Conservation (phyloP, 2,797 vertebrate species). For the Betta splendens region DNA sequence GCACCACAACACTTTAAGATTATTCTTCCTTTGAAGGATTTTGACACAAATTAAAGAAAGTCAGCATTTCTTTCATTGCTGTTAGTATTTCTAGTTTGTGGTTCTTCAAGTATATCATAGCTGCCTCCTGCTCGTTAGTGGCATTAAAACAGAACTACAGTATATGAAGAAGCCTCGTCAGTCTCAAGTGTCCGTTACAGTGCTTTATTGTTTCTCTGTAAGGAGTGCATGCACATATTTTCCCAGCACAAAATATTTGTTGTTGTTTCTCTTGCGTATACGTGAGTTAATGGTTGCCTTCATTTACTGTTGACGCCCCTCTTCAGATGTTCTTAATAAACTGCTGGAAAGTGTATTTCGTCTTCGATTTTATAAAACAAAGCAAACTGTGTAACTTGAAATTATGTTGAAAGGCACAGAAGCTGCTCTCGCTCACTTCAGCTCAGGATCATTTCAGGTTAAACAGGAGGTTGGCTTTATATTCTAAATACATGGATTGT, state of each 20-base stretch:
- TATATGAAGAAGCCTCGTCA: constrained; percentile 43
- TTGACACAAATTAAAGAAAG: constrained; percentile 11
- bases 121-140: constrained; percentile 22
- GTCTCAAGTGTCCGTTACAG: constrained; percentile 51
- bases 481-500: no score
- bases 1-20: constrained; percentile 27
- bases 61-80: constrained; percentile 31
- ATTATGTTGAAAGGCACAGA: neutral
- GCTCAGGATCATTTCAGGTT: no score
- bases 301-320: constrained; percentile 69
- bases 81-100: constrained; percentile 45
- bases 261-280: constrained; percentile 60
- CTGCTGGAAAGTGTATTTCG: constrained; percentile 31
- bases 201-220: constrained; percentile 62
- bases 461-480: no score
- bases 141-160: constrained; percentile 35
- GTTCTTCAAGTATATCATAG: constrained; percentile 32
- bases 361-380: constrained; percentile 13
- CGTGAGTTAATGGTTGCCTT: constrained; percentile 64
- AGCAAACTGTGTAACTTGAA: neutral
- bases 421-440: no score
- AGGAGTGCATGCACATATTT: constrained; percentile 70
- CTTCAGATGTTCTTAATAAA: constrained; percentile 77
- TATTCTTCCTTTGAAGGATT: constrained; percentile 26
- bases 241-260: constrained; percentile 57